phyloP scores from a whole-genome alignment of 2,888 invertebrate genomes.

The Volucella inanis region DNA sequence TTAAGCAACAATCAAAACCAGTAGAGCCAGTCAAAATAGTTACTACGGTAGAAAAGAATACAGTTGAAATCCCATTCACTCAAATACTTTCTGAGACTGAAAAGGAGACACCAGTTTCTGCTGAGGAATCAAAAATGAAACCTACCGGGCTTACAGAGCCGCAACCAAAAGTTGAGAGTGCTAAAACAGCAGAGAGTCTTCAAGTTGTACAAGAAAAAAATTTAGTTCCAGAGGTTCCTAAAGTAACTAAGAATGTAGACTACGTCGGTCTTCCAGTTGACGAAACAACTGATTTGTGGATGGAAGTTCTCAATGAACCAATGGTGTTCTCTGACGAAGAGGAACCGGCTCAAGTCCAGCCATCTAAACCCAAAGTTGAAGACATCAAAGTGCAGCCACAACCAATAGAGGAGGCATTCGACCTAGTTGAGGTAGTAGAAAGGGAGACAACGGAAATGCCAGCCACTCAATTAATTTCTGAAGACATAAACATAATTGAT shows the following conservation, averaged over 20 bases:
- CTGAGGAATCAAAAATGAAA: no score
- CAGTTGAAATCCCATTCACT: not conserved
- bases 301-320: constrained; percentile 51
- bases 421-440: no score
- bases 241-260: no score
- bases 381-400: not conserved
- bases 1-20: not conserved
- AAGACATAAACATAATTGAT: constrained; percentile 17
- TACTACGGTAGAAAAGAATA: not conserved
- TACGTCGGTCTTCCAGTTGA: no score
- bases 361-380: not conserved
- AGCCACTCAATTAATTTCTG: no score
- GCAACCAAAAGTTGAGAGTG: no score
- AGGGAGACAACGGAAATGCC: no score
- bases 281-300: no score
- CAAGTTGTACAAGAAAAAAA: constrained; percentile 71
- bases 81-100: no score
- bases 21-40: not conserved
- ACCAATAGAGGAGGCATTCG: not conserved
- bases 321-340: not conserved
- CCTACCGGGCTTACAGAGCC: no score
- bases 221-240: constrained; percentile 7
- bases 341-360: not conserved
- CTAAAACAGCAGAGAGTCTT: not conserved
- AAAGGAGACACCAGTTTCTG: no score